phyloP scores from a whole-genome alignment of 2,888 invertebrate species.

The Meteorus colon region DNA sequence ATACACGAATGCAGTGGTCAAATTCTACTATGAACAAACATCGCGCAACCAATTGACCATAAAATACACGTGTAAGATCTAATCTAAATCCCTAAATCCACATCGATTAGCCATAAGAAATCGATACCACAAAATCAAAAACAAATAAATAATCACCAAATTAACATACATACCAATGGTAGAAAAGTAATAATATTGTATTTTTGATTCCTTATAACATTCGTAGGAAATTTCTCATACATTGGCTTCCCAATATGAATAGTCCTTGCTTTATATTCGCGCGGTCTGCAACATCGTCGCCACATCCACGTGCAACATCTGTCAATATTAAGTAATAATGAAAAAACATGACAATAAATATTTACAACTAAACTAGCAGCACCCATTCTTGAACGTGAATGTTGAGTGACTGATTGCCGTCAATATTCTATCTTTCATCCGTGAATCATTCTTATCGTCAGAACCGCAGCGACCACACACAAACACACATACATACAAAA shows the following conservation, averaged over 20 bases:
- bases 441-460: neutral
- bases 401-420: too few species aligned
- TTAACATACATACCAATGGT: constrained; percentile 76
- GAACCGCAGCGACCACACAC: constrained; percentile 5
- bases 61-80: too few species aligned
- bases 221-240: constrained; percentile 91
- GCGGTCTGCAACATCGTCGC: constrained; percentile 82
- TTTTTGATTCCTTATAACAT: constrained; percentile 98
- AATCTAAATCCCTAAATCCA: too few species aligned
- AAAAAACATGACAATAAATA: constrained; percentile 13
- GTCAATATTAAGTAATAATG: constrained; percentile 59
- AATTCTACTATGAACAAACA: too few species aligned
- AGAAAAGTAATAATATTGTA: constrained; percentile 94
- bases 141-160: neutral
- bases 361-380: neutral
- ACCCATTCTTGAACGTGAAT: neutral
- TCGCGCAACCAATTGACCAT: too few species aligned
- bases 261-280: constrained; percentile 84
- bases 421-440: too few species aligned
- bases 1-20: too few species aligned
- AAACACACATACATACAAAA: neutral
- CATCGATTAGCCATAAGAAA: too few species aligned
- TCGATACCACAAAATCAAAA: neutral
- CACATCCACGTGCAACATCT: constrained; percentile 87
- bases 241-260: constrained; percentile 85